Percentiles rank a stretch among this genome's conserved stretches.
Conservation (phyloP, 2,113 vertebrate genomes). For the Rhinolophus ferrumequinum region DNA sequence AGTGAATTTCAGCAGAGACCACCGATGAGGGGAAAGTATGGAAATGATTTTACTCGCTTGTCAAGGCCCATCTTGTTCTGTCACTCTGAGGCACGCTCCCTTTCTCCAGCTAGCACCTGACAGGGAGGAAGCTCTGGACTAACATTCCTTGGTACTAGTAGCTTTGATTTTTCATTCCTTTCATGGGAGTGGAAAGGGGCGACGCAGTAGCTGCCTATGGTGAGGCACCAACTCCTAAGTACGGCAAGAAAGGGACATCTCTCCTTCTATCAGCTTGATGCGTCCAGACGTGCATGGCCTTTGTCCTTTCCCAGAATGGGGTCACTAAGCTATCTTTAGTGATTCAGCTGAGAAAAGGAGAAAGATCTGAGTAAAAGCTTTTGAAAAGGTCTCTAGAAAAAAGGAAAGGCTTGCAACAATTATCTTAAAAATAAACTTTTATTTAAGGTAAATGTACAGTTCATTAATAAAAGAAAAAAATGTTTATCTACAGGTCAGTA, state of each 20-base stretch:
- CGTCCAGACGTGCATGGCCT: no score
- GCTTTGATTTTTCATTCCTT: not conserved
- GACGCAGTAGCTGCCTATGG: not conserved
- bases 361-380: not conserved
- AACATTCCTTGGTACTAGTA: not conserved
- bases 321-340: not conserved
- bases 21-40: not conserved
- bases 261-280: not conserved
- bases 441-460: slow-evolving; percentile 69
- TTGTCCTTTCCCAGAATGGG: not conserved
- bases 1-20: not conserved
- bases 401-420: slow-evolving; percentile 17
- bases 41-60: not conserved
- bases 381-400: not conserved
- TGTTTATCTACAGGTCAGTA: slow-evolving; percentile 4
- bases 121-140: not conserved
- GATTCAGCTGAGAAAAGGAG: not conserved
- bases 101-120: not conserved
- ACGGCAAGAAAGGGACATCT: not conserved
- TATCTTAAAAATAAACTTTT: slow-evolving; percentile 77
- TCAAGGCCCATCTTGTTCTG: not conserved
- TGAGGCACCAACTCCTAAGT: not conserved
- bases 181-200: not conserved
- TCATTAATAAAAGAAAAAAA: slow-evolving; percentile 34
- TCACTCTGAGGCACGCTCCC: no score